Conservation (phyloP, 1,140 invertebrate species). For the Eumaeus atala region DNA sequence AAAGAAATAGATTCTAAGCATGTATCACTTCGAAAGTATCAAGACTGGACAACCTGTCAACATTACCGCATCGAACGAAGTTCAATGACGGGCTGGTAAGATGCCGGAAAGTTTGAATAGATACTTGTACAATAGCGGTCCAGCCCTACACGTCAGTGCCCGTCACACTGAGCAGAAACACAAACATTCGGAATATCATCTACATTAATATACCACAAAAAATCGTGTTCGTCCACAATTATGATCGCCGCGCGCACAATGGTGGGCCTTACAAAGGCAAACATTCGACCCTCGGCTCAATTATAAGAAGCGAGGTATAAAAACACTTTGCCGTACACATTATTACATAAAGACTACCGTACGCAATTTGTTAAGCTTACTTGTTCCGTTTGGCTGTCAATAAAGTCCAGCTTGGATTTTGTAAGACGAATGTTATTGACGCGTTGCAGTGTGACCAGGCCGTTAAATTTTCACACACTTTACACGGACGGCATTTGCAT, state of each 20-base stretch:
- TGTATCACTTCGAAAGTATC: constrained; percentile 30
- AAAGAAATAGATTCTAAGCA: not conserved
- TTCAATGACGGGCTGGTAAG: constrained; percentile 21
- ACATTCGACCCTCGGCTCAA: constrained; percentile 34
- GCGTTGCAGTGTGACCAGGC: too few species aligned
- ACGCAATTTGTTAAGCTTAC: not conserved
- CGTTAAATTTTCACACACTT: too few species aligned
- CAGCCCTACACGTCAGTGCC: constrained; percentile 49
- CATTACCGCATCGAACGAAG: constrained; percentile 10
- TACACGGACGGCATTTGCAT: too few species aligned
- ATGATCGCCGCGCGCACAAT: constrained; percentile 43
- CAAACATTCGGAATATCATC: constrained; percentile 68
- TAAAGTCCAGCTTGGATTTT: too few species aligned
- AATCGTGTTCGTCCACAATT: constrained; percentile 43
- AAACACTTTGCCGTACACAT: constrained; percentile 19
- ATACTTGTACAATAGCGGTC: constrained; percentile 40
- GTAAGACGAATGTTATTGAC: too few species aligned
- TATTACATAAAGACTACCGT: constrained; percentile 8
- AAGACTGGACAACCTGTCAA: constrained; percentile 1
- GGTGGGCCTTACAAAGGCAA: constrained; percentile 45
- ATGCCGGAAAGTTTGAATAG: constrained; percentile 35
- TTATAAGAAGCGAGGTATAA: constrained; percentile 23
- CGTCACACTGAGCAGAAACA: constrained; percentile 60
- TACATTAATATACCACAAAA: constrained; percentile 43
- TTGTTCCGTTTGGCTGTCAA: too few species aligned